Conservation (phyloP, 2,797 vertebrate species). For the Rhinichthys osculus region DNA sequence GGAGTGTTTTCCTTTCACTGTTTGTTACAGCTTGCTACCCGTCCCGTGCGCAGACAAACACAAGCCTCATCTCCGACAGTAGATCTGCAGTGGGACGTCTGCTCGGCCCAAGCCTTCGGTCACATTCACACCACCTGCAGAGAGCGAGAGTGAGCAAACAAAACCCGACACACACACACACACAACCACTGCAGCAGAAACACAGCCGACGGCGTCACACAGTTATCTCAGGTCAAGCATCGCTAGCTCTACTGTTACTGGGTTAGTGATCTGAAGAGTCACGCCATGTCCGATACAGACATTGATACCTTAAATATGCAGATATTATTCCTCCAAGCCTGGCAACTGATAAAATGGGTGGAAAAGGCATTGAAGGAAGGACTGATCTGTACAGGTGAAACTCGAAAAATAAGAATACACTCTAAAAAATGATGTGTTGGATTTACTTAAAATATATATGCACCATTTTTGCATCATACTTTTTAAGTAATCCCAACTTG, state of each 20-base stretch:
- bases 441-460: too few species aligned
- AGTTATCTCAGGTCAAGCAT: neutral
- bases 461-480: too few species aligned
- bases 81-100: neutral
- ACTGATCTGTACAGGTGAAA: too few species aligned
- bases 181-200: neutral
- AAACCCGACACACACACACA: neutral
- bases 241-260: neutral
- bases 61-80: neutral
- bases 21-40: neutral
- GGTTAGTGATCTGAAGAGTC: too few species aligned
- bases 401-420: too few species aligned
- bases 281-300: too few species aligned
- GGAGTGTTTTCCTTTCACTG: neutral
- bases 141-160: neutral
- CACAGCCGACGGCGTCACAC: neutral
- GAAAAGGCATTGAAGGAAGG: neutral
- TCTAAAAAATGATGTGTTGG: too few species aligned
- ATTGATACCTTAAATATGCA: neutral
- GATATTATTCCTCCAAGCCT: neutral
- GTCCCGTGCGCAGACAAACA: neutral
- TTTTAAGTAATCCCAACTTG: too few species aligned
- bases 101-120: conserved; percentile 7
- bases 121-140: neutral
- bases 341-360: neutral